These are phyloP conservation scores for Drosophila kanekoi DNA, from an alignment of 2,888 invertebrate genomes.

Conservation along the genomic window DNA sequence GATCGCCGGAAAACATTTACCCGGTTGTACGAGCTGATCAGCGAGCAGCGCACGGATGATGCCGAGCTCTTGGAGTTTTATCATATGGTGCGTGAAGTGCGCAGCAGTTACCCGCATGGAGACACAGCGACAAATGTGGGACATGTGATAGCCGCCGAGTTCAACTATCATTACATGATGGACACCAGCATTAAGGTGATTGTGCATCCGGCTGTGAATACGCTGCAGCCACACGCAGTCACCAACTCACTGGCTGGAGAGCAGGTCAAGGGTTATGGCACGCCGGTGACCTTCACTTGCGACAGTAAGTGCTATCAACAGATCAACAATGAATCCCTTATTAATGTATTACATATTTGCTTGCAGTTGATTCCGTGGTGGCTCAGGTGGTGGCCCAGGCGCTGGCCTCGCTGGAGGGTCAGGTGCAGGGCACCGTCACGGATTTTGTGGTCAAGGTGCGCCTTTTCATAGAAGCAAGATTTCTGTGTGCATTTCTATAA, in stretches of 20 bases:
- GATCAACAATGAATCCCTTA: background rate
- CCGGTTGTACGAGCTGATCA: conserved; percentile 89
- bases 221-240: conserved; percentile 85
- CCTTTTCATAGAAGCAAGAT: background rate
- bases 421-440: conserved; percentile 88
- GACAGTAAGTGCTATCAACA: conserved; percentile 88
- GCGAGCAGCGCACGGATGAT: conserved; percentile 89
- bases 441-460: conserved; percentile 88
- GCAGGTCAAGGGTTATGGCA: conserved; percentile 84
- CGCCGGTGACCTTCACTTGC: conserved; percentile 95
- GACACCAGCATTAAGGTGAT: conserved; percentile 95
- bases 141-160: conserved; percentile 94
- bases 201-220: conserved; percentile 88
- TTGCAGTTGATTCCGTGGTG: conserved; percentile 93
- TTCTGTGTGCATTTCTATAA: background rate
- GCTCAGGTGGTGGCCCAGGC: conserved; percentile 94
- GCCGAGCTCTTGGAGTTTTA: conserved; percentile 93
- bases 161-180: conserved; percentile 91
- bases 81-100: conserved; percentile 91
- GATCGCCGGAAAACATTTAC: conserved; percentile 84
- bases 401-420: conserved; percentile 92
- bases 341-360: background rate
- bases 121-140: conserved; percentile 94
- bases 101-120: conserved; percentile 91
- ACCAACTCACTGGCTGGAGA: conserved; percentile 78